Percentiles rank a stretch among this genome's conserved stretches.
Conservation (phyloP, 2,113 vertebrate genomes). For the Phylloscopus whistleri region DNA sequence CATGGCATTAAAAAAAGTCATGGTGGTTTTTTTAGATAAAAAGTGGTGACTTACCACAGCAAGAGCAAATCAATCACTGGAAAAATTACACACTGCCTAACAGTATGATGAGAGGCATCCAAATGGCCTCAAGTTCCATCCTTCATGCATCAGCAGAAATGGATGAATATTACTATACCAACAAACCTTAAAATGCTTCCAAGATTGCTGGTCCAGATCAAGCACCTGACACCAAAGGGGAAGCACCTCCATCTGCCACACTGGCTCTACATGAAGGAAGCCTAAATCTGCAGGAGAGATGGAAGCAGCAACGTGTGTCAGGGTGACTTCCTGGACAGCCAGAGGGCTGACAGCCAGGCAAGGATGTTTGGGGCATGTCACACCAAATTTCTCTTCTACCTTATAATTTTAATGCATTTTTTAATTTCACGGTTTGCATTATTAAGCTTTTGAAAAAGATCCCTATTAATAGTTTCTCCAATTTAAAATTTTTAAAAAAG, state of each 20-base stretch:
- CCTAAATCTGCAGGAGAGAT: neutral
- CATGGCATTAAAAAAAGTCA: neutral
- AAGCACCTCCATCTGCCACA: neutral
- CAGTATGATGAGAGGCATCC: neutral
- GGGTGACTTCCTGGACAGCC: neutral
- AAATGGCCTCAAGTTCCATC: neutral
- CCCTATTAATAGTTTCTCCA: neutral
- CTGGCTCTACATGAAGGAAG: neutral
- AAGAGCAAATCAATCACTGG: neutral
- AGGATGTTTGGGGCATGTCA: neutral
- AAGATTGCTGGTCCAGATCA: neutral
- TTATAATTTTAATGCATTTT: neutral
- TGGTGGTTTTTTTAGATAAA: neutral
- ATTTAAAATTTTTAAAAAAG: rapidly evolving
- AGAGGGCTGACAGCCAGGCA: neutral
- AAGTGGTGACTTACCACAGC: neutral
- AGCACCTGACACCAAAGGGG: neutral
- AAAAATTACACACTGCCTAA: neutral
- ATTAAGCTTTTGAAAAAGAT: neutral
- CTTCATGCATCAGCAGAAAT: neutral
- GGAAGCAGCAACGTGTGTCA: neutral
- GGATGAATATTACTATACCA: neutral
- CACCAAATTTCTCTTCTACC: neutral
- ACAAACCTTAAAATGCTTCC: neutral
- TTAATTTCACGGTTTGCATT: neutral